Evolutionary conservation across 2,797 vertebrate species (phyloP).

Genomic region (Thaleichthys pacificus): DNA sequence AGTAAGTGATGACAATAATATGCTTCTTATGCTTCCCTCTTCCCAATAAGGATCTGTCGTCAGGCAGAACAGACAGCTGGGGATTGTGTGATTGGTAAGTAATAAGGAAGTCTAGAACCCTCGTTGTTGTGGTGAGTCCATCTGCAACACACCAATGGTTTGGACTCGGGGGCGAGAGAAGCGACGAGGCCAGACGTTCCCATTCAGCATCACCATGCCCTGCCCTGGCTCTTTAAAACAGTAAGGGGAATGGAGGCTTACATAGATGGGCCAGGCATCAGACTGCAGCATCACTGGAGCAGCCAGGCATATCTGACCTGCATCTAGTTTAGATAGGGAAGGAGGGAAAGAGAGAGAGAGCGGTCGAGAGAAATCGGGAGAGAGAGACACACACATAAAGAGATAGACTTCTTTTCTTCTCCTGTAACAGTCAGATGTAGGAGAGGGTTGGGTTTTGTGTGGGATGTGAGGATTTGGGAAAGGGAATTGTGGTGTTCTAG

Average conservation of each 20-base stretch:
- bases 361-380: constrained; percentile 15
- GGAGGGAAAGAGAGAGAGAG: constrained; percentile 43
- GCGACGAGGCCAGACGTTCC: constrained; percentile 49
- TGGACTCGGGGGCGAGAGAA: constrained; percentile 64
- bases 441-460: background rate
- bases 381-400: background rate
- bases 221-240: constrained; percentile 65
- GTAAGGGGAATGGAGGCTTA: constrained; percentile 62
- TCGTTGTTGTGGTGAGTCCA: constrained; percentile 58
- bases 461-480: constrained; percentile 38
- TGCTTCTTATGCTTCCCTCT: constrained; percentile 73
- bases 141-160: constrained; percentile 73
- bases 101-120: constrained; percentile 66
- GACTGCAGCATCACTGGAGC: constrained; percentile 63
- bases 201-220: constrained; percentile 52
- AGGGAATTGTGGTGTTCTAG: constrained; percentile 19
- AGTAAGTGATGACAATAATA: constrained; percentile 70
- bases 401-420: constrained; percentile 1
- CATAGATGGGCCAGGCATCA: constrained; percentile 69
- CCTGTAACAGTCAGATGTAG: constrained; percentile 22
- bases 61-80: constrained; percentile 75
- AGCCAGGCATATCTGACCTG: constrained; percentile 72
- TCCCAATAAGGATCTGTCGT: constrained; percentile 74
- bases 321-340: constrained; percentile 69
- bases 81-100: constrained; percentile 78